Evolutionary conservation across 2,888 invertebrate genomes (phyloP), one percentile per base, ranked within the genome.

Genomic region (Eristalis intricaria): DNA sequence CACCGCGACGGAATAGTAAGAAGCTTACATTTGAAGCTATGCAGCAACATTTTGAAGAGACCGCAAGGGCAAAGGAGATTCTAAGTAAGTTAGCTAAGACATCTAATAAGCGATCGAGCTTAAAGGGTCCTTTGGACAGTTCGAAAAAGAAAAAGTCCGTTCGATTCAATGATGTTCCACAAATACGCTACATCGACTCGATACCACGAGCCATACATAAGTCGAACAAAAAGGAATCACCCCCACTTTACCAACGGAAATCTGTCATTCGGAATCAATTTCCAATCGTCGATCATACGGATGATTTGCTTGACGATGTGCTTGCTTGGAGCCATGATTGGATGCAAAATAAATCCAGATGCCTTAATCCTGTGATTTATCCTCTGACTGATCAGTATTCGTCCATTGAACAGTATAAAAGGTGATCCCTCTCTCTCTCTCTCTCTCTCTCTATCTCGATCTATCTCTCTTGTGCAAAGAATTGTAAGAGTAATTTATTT

Each of bases 311-410:
- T 32, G 92, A 94, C 86, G 94, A 94, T 86, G 94, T 96, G 87
- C 93, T 96, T 5, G 89, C 76, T 1, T 96, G 96, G 96, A 95
- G 95, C 90, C 95, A 96, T 10, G 93, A 94, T 32, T 96, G 96
- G 96, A 90, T 96, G 2, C 92, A 94, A 78, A 94, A 95, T 89
- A 95, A 95, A 13, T 93, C 93, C 76, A 93, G 94, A 4, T 65
- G 50, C 26, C 11, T 66, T 0, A 89, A 90, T 1, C 94, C 93
- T 61, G 91, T 93, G 4, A 92, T 95, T 2, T 90, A 94, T 89
- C 94, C 94, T 4, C 94, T 96, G 89, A 93, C 95, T 19, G 94
- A 94, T 89, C 91, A 92, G 23, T 96, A 95, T 90, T 90, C 90
- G 3, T 94, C 93, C 65, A 95, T 94, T 89, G 92, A 93, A 11